Evolutionary conservation across 1,140 invertebrate species (phyloP), one percentile per base, ranked within the genome.

Genomic region (Polypedilum pembai): DNA sequence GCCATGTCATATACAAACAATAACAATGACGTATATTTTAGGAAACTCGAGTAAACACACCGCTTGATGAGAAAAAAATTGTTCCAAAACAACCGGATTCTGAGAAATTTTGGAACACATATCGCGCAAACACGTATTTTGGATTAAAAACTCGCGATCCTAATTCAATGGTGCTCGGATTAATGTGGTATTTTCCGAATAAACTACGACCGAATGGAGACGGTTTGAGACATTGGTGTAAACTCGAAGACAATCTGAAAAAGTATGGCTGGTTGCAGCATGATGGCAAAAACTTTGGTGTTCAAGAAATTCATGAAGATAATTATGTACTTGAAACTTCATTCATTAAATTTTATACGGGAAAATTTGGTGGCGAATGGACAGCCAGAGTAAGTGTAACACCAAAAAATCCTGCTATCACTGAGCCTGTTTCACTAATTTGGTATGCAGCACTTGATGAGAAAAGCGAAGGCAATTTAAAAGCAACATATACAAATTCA

Each of bases 161-260:
- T 0, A 84, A 91, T 73, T 98, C 96, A 0, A 86, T 95, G 8
- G 88, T 96, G 0, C 91, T 94, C 80, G 97, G 96, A 41, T 83
- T 99, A 0, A 98, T 99, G 95, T 99, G 98, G 98, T 96, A 95
- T 79, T 88, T 94, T 77, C 89, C 94, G 0, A 88, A 88, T 74
- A 83, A 86, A 77, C 81, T 90, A 75, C 85, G 82, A 18, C 85
- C 85, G 75, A 88, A 85, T 75, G 90, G 90, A 73, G 88, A 89
- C 77, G 90, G 90, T 12, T 86, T 93, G 41, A 86, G 95, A 73
- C 96, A 98, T 82, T 96, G 92, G 93, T 98, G 96, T 83, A 91
- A 96, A 76, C 93, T 97, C 81, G 87, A 89, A 74, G 95, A 98
- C 81, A 86, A 89, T 77, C 83, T 99, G 20, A 84, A 90, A 15